Base-by-base conservation (phyloP, 1,140 invertebrate species). In the Anastrepha ludens region DNA sequence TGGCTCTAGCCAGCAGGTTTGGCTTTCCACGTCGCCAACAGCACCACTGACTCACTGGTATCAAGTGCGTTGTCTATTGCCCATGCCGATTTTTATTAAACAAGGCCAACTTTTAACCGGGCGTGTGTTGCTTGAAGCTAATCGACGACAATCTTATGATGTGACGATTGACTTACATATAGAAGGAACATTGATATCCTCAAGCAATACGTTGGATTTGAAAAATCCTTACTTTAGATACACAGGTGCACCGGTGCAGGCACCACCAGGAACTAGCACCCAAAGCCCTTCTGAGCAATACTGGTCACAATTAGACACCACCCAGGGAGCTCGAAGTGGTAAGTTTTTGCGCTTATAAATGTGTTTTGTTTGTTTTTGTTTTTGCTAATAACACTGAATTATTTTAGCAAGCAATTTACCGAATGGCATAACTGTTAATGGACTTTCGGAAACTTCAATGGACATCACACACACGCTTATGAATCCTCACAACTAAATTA, bases 21-120 rank as follows among this genome's bases (percentile, higher is more conserved):
- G 99, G 98, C 94, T 99, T 5, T 99, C 98, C n/a, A 99, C 99
- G 39, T 96, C 98, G 8, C 99, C 99, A 0, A 99, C 98, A 20
- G 98, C 99, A 93, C 98, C 99, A n/a, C 94, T 99, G 3, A 99
- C 99, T 58, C 99, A 99, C 94, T 99, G 99, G 99, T 99, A 99
- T 94, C 99, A 99, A 95, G 99, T 99, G 11, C 95, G 99, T 67
- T 99, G 99, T 94, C 94, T 99, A 55, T 93, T 99, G 50, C 97
- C 99, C 91, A 97, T 96, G 89, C 99, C 99, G 6, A 95, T 99
- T 55, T 97, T 99, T 91, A 97, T 98, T 58, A 98, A 99, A 94
- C 97, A 98, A 93, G 98, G 98, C 3, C 98, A 99, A 93, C 95
- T 97, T 5, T 93, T 99, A 47, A 97, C 96, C 15, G 99, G 99